phyloP scores from a whole-genome alignment of 37 sponge, comb jelly and placozoan species.

The Petrosia ficiformis region DNA sequence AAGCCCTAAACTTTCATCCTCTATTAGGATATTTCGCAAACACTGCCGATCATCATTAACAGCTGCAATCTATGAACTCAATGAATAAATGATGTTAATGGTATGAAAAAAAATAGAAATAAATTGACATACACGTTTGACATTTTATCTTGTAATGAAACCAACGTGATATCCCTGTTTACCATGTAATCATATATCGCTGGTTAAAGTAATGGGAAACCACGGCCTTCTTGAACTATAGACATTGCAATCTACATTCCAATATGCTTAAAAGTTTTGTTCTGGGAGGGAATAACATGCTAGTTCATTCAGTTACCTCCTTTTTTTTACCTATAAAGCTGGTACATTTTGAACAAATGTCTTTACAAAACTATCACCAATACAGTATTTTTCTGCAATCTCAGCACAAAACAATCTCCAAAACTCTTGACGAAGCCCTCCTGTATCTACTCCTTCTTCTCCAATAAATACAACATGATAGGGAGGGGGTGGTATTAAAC shows the following conservation, averaged over 20 bases:
- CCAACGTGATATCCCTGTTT: too few species aligned
- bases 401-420: not conserved
- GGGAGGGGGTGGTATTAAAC: too few species aligned
- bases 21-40: not conserved
- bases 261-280: not conserved
- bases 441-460: conserved; percentile 8
- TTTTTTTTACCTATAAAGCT: too few species aligned
- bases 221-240: conserved; percentile 3
- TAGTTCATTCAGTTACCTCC: too few species aligned
- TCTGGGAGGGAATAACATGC: too few species aligned
- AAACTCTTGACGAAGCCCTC: not conserved
- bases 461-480: not conserved
- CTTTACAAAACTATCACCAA: not conserved
- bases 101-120: too few species aligned
- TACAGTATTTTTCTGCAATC: not conserved
- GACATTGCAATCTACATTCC: not conserved
- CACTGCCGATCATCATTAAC: not conserved
- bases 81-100: not conserved
- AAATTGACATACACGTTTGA: too few species aligned
- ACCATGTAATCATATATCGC: too few species aligned
- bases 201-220: not conserved
- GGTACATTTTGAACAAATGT: conserved; percentile 1
- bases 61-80: not conserved
- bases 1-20: not conserved
- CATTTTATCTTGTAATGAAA: too few species aligned